Conservation (phyloP, 2,797 vertebrate genomes). For the Phylloscopus collybita region DNA sequence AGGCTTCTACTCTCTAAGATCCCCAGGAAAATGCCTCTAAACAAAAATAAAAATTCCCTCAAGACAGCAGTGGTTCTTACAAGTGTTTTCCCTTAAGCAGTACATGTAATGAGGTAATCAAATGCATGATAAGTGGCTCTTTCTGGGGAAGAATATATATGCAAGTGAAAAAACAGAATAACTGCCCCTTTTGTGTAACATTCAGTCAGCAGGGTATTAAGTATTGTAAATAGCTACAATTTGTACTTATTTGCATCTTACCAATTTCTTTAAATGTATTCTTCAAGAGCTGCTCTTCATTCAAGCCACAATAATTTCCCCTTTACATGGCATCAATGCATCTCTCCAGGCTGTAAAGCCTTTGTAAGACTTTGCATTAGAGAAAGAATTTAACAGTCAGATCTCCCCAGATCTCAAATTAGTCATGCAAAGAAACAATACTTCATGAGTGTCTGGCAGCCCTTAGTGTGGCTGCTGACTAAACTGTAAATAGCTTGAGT, state of each 20-base stretch:
- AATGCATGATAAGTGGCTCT: neutral
- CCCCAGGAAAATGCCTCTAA: neutral
- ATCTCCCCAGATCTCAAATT: constrained; percentile 12
- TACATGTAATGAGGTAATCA: neutral
- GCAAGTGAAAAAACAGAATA: constrained; percentile 14
- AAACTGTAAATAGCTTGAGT: constrained; percentile 37
- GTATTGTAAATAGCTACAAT: neutral
- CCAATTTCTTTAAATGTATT: constrained; percentile 2
- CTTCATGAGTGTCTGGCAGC: neutral
- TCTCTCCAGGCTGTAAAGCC: constrained; percentile 5
- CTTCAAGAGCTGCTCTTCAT: constrained; percentile 4
- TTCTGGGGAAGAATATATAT: neutral
- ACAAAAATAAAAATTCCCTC: neutral
- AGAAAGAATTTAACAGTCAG: constrained; percentile 23
- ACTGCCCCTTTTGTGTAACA: neutral
- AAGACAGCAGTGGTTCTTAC: neutral
- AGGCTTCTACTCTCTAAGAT: neutral
- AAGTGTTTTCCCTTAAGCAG: neutral
- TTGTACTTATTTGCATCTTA: constrained; percentile 7
- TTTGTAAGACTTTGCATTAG: constrained; percentile 19
- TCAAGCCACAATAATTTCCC: neutral
- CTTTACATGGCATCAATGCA: neutral
- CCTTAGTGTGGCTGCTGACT: neutral
- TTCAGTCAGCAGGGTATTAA: constrained; percentile 5
- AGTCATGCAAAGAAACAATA: constrained; percentile 33